These are phyloP conservation scores for Neosilurus hyrtlii DNA, from an alignment of 2,797 vertebrate species.

Conservation along the genomic window DNA sequence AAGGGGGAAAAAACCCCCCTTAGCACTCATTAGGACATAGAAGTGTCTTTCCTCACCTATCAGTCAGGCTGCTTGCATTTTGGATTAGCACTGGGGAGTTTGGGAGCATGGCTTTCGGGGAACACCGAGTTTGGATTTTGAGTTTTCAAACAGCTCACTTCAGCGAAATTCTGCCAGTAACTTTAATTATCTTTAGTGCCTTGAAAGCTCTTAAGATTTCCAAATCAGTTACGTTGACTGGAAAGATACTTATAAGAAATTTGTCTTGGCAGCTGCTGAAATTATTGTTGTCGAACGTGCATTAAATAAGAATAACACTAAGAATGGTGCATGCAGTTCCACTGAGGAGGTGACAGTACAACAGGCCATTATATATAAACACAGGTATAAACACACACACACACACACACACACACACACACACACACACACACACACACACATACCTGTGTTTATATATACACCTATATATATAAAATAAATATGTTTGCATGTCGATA, in stretches of 20 bases:
- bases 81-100: not conserved
- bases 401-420: no score
- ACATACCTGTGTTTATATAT: no score
- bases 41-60: not conserved
- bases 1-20: not conserved
- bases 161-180: not conserved
- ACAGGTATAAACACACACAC: no score
- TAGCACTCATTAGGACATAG: not conserved
- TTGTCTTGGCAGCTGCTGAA: not conserved
- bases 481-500: no score
- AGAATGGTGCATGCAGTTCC: no score
- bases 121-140: not conserved
- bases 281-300: not conserved
- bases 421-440: no score
- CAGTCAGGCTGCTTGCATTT: not conserved
- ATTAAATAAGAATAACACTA: not conserved
- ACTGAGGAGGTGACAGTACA: not conserved
- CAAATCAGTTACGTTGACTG: not conserved
- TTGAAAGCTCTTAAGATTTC: slow-evolving; percentile 36
- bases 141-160: not conserved
- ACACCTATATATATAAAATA: no score
- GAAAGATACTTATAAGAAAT: not conserved
- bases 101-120: not conserved
- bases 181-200: slow-evolving; percentile 44
- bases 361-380: not conserved